Evolutionary conservation across 2,797 vertebrate genomes (phyloP).

Genomic region (Hippopotamyrus pictus): DNA sequence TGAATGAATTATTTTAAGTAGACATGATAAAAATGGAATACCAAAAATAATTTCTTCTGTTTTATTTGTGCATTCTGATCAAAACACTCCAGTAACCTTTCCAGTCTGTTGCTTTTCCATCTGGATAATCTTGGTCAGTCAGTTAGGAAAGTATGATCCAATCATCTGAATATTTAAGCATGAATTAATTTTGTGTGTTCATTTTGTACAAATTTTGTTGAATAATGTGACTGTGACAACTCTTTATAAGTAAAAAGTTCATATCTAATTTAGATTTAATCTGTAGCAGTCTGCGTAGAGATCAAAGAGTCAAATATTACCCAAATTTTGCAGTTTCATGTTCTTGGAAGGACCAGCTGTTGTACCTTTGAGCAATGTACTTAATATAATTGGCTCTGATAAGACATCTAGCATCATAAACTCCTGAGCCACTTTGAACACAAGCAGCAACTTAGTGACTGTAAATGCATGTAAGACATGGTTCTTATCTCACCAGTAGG

Average conservation of each 20-base stretch:
- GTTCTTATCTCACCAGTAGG: background rate
- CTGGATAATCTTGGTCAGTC: background rate
- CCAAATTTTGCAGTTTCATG: background rate
- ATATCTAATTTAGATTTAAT: background rate
- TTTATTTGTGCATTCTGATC: background rate
- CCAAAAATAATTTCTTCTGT: background rate
- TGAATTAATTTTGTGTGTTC: background rate
- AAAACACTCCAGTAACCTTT: background rate
- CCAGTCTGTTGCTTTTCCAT: background rate
- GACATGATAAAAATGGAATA: background rate
- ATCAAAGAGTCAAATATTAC: background rate
- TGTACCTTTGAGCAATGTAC: background rate
- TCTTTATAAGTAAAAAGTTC: background rate
- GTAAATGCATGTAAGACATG: background rate
- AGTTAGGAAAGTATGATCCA: background rate
- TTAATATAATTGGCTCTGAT: background rate
- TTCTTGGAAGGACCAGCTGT: background rate
- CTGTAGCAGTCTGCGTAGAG: background rate
- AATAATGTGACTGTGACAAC: background rate
- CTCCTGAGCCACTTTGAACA: background rate
- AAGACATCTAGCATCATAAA: background rate
- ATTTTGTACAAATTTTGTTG: background rate
- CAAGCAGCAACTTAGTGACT: background rate
- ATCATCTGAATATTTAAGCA: background rate
- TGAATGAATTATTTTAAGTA: background rate